phyloP scores from a whole-genome alignment of 53 echinoderm and acorn worm species.

The Hippasteria phrygiana region DNA sequence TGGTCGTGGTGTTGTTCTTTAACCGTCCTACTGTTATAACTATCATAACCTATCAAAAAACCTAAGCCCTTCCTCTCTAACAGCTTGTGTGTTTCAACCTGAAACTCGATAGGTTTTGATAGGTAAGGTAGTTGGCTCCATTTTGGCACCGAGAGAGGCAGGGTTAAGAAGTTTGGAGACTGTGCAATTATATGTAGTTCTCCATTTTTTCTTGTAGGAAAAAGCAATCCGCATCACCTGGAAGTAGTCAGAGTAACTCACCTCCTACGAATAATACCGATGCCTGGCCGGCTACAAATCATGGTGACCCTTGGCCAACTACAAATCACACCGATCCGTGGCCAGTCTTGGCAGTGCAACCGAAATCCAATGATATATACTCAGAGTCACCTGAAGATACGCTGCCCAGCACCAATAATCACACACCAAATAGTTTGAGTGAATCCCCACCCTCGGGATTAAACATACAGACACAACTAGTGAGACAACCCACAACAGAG shows the following conservation, averaged over 20 bases:
- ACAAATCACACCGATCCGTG: slow-evolving; percentile 36
- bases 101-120: too few species aligned
- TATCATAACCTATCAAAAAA: too few species aligned
- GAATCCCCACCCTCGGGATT: slow-evolving; percentile 22
- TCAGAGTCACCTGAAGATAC: slow-evolving; percentile 3
- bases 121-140: too few species aligned
- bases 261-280: slow-evolving; percentile 65
- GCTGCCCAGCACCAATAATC: slow-evolving; percentile 10
- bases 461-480: slow-evolving; percentile 17
- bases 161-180: background rate
- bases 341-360: slow-evolving; percentile 14
- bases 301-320: slow-evolving; percentile 22
- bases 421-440: slow-evolving; percentile 11
- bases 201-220: slow-evolving; percentile 60
- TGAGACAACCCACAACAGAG: slow-evolving; percentile 36
- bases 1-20: too few species aligned
- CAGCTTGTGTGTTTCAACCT: too few species aligned
- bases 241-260: slow-evolving; percentile 66
- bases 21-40: too few species aligned
- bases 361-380: slow-evolving; percentile 25
- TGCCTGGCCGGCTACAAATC: slow-evolving; percentile 67
- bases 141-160: background rate
- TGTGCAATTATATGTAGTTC: background rate
- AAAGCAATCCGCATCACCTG: slow-evolving; percentile 86
- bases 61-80: too few species aligned